Conservation (phyloP, 2,797 vertebrate species). For the Philypnodon macrostomus region DNA sequence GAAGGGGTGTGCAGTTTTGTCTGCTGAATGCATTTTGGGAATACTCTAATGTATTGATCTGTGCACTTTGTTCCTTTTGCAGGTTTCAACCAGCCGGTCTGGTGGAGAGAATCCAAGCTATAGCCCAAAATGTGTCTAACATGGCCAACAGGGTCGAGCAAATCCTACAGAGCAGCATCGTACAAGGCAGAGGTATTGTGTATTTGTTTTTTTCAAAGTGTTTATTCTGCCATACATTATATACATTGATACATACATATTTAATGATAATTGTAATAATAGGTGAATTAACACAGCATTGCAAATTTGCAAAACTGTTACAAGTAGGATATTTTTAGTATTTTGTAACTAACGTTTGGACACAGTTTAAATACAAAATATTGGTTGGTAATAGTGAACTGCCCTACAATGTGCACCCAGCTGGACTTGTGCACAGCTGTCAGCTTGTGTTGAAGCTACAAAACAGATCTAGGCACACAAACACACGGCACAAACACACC, state of each 20-base stretch:
- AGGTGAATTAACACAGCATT: no score
- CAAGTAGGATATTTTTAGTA: no score
- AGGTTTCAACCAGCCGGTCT: constrained; percentile 86
- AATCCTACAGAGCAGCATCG: constrained; percentile 88
- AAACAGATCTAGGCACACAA: no score
- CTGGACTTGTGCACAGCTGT: constrained; percentile 30
- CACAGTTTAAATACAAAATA: background rate
- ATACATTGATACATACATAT: no score
- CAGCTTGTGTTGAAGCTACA: constrained; percentile 27
- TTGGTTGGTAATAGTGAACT: background rate
- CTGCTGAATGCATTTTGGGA: background rate
- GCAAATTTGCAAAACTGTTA: no score
- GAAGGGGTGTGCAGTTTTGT: no score
- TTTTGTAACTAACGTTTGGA: background rate
- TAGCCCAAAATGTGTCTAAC: constrained; percentile 96
- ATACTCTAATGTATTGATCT: constrained; percentile 4
- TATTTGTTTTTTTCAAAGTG: no score
- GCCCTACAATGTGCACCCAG: background rate
- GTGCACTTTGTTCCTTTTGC: constrained; percentile 38
- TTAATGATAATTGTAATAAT: no score
- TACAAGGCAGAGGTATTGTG: constrained; percentile 82
- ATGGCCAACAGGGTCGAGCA: constrained; percentile 92
- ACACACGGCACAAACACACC: no score
- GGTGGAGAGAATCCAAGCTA: constrained; percentile 95
- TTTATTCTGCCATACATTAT: no score